phyloP scores from a whole-genome alignment of 2,113 vertebrate genomes.

The Origma solitaria region DNA sequence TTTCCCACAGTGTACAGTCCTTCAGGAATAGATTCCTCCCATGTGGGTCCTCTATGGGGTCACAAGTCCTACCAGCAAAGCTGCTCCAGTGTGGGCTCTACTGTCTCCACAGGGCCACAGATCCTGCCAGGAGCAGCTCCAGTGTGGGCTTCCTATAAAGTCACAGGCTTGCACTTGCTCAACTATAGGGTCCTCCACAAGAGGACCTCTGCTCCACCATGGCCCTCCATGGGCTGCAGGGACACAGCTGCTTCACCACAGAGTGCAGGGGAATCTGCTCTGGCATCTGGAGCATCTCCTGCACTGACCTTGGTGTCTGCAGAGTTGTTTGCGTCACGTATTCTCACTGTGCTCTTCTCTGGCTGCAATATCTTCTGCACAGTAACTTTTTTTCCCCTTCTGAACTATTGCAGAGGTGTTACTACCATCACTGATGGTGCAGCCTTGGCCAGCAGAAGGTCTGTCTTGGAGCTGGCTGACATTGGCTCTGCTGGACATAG shows the following conservation, averaged over 20 bases:
- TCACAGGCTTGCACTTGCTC: background rate
- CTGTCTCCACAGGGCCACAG: background rate
- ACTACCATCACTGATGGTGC: background rate
- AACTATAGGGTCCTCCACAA: background rate
- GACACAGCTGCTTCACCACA: background rate
- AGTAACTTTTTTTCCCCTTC: background rate
- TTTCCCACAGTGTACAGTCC: background rate
- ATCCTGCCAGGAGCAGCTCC: background rate
- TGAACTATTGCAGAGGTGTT: rapidly evolving
- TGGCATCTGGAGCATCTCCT: background rate
- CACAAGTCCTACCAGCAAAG: background rate
- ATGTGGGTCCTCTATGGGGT: background rate
- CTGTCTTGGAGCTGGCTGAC: background rate
- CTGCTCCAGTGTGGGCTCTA: background rate
- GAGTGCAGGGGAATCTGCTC: background rate
- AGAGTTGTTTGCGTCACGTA: background rate
- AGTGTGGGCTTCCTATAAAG: rapidly evolving
- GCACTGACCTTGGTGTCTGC: background rate
- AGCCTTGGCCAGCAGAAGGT: background rate
- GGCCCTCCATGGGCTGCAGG: background rate
- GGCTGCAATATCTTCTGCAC: background rate
- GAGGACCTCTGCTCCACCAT: background rate
- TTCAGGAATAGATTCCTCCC: background rate
- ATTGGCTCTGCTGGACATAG: background rate
- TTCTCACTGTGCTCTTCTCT: background rate